Evolutionary conservation across 2,888 invertebrate genomes (phyloP), one percentile per base, ranked within the genome.

Genomic region (Trichopria drosophilae): DNA sequence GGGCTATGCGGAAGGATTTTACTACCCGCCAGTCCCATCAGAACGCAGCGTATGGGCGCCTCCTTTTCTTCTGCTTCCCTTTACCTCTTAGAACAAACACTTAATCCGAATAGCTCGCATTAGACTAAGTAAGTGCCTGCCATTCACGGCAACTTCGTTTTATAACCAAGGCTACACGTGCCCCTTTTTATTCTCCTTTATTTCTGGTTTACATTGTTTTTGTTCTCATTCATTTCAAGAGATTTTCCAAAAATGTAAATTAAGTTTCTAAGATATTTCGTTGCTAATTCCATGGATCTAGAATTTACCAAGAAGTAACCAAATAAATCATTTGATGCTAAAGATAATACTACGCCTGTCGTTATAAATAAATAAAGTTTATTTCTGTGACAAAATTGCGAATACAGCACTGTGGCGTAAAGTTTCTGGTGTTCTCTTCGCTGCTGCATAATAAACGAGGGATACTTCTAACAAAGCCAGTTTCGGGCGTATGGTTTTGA

Each of bases 51-150:
- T n/a, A n/a, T n/a, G n/a, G 40, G 32, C 36, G 42, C 45, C 55
- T 51, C 53, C 46, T 46, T 56, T 51, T 50, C 43, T 55, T 58
- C 56, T 54, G 61, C 51, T 59, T 60, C 60, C 66, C 64, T 64
- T 65, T 58, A 63, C 67, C 71, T 71, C 71, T 71, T 68, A 71
- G 65, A 71, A 72, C 72, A 72, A 69, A 72, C 72, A 73, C 73
- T 73, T 71, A 72, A 72, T 73, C 68, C 71, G 64, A 71, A 72
- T 69, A 66, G 67, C 67, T 60, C 62, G 66, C 69, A 72, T 73
- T 73, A 72, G 69, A 69, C 64, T 71, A 71, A 72, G 72, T 73
- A 69, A 72, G 69, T 72, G 67, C 66, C 63, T 63, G 64, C 68
- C 66, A 68, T 72, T 71, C 67, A 66, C 65, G 62, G 65, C 64